Evolutionary conservation across 1,140 invertebrate genomes (phyloP).

Genomic region (Scaptomyza hsui): DNA sequence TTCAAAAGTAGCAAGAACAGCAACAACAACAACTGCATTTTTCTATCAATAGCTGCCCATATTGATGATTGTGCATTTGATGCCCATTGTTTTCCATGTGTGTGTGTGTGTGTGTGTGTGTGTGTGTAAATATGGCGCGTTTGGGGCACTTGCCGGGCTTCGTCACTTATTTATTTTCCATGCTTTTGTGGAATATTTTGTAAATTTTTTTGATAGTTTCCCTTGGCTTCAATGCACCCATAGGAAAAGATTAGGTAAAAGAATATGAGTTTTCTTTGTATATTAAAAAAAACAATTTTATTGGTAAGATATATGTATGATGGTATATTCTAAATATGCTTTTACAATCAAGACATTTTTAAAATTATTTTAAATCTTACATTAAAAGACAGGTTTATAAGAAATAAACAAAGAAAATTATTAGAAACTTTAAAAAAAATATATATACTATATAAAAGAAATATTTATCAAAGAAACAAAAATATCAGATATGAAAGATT

Average conservation of each 20-base stretch:
- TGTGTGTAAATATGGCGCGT: constrained; percentile 42
- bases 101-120: constrained; percentile 37
- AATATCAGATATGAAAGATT: too few species aligned
- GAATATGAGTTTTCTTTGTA: background rate
- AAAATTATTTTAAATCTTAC: too few species aligned
- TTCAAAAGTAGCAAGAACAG: constrained; percentile 37
- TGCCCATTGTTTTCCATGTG: constrained; percentile 37
- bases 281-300: too few species aligned
- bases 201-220: constrained; percentile 4
- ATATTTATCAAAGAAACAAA: too few species aligned
- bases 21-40: constrained; percentile 26
- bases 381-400: too few species aligned
- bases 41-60: constrained; percentile 38
- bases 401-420: too few species aligned
- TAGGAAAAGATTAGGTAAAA: background rate
- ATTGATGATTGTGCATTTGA: constrained; percentile 46
- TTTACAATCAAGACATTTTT: too few species aligned
- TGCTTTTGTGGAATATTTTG: constrained; percentile 48
- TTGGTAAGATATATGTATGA: too few species aligned
- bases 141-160: constrained; percentile 62
- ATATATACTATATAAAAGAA: too few species aligned
- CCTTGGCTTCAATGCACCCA: background rate
- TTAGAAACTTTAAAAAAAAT: too few species aligned
- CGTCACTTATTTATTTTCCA: constrained; percentile 37
- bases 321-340: too few species aligned